Evolutionary conservation across 2,113 vertebrate species (phyloP).

Genomic region (Coptodon bakossiorum): DNA sequence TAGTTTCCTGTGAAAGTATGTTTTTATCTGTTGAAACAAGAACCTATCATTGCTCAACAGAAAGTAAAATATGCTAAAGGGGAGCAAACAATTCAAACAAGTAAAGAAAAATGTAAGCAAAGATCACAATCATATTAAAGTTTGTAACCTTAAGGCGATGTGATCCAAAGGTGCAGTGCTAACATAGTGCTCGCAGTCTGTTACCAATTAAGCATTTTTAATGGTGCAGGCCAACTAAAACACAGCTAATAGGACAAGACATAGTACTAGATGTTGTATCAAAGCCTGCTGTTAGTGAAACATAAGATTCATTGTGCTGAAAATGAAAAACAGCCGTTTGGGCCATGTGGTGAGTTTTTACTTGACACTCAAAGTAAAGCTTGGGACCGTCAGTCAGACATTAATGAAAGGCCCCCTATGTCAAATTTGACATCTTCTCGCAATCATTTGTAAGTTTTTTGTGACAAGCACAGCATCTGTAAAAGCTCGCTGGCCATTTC

Average conservation of each 20-base stretch:
- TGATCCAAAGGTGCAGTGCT: rapidly evolving
- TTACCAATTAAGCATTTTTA: not conserved
- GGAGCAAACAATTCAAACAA: not conserved
- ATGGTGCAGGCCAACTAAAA: not conserved
- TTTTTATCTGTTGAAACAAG: not conserved
- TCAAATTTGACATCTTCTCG: not conserved
- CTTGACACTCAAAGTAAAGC: not conserved
- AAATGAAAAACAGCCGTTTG: not conserved
- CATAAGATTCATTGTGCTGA: not conserved
- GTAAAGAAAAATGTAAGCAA: not conserved
- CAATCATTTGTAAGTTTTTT: not conserved
- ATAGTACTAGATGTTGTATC: not conserved
- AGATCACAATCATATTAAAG: not conserved
- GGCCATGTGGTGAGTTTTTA: not conserved
- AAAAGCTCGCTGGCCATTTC: not conserved
- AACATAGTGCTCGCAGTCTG: not conserved
- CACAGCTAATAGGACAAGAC: not conserved
- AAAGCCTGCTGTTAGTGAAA: not conserved
- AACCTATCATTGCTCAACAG: not conserved
- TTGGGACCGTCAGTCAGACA: not conserved
- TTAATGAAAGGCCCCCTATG: not conserved
- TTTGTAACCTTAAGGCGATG: not conserved
- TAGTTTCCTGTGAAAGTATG: not conserved
- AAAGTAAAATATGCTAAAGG: not conserved
- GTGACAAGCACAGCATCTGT: not conserved